Conservation (phyloP, 2,113 vertebrate species). For the Macquaria ambigua region DNA sequence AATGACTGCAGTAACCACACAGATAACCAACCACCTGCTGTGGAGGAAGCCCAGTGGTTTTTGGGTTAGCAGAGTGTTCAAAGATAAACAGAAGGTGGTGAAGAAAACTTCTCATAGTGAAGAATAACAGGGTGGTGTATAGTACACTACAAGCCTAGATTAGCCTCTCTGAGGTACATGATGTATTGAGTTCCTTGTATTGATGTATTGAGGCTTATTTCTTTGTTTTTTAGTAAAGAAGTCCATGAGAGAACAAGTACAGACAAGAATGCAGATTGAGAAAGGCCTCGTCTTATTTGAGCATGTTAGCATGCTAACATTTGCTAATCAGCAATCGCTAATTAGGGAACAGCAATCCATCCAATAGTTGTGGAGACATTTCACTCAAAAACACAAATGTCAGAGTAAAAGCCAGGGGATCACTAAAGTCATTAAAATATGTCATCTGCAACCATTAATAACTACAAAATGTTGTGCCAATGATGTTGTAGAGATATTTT, state of each 20-base stretch:
- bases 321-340: not conserved
- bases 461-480: too few species aligned
- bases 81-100: not conserved
- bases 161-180: not conserved
- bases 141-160: not conserved
- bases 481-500: too few species aligned
- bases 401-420: too few species aligned
- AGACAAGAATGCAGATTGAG: not conserved
- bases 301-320: too few species aligned
- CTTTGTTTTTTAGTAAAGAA: not conserved
- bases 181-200: not conserved
- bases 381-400: too few species aligned
- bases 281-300: not conserved
- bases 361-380: too few species aligned
- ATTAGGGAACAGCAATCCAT: too few species aligned
- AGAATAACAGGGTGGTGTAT: too few species aligned
- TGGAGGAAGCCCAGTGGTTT: not conserved
- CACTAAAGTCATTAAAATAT: too few species aligned
- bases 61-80: not conserved
- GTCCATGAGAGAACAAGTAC: too few species aligned
- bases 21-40: not conserved
- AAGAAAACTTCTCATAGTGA: not conserved
- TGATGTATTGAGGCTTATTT: not conserved
- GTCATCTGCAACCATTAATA: too few species aligned
- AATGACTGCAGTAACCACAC: not conserved